Evolutionary conservation across 64 coral and sea anemone species (phyloP).

Genomic region (Hydrozoanthus tunicans): DNA sequence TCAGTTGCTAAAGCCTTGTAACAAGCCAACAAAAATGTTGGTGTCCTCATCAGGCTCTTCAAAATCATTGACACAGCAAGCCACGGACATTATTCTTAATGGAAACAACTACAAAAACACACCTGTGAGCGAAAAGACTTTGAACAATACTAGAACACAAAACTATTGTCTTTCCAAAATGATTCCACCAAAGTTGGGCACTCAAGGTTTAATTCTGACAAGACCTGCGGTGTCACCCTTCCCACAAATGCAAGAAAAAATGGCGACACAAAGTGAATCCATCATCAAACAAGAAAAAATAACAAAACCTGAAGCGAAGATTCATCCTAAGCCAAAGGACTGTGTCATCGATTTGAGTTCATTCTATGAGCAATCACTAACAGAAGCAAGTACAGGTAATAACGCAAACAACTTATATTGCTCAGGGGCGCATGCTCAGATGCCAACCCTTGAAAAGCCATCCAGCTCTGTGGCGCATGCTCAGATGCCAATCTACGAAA

Average conservation of each 20-base stretch:
- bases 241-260: not conserved
- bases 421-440: not conserved
- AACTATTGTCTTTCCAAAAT: not conserved
- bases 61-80: not conserved
- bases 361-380: not conserved
- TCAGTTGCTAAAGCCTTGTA: not conserved
- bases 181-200: not conserved
- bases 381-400: not conserved
- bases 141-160: not conserved
- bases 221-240: not conserved
- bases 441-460: too few species aligned
- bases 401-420: not conserved
- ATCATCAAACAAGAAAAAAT: not conserved
- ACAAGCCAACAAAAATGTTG: not conserved
- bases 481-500: too few species aligned
- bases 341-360: constrained; percentile 3
- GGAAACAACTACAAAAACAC: not conserved
- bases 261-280: not conserved
- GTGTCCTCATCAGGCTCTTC: not conserved
- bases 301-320: not conserved
- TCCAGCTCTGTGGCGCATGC: too few species aligned
- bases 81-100: not conserved
- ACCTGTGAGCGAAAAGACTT: not conserved
- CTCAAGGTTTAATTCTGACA: not conserved
- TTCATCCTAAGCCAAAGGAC: not conserved